Percentiles rank a stretch among this genome's conserved stretches.
phyloP scores from a whole-genome alignment of 1,140 invertebrate genomes.

The Drosophila hydei region DNA sequence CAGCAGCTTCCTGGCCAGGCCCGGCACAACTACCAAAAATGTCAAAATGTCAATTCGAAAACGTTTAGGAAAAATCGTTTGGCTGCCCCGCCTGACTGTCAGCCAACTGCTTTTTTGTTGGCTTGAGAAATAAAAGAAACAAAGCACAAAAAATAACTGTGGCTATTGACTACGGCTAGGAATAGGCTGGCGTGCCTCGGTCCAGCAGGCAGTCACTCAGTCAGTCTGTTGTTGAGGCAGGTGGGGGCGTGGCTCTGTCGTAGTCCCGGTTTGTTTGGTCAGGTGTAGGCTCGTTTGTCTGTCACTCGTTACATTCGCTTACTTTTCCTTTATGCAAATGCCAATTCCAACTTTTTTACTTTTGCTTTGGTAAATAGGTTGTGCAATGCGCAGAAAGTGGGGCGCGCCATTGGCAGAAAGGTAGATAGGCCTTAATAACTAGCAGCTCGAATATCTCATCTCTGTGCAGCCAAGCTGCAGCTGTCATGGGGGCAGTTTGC shows the following conservation, averaged over 20 bases:
- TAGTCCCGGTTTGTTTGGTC: slow-evolving; percentile 57
- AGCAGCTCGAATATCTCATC: slow-evolving; percentile 13
- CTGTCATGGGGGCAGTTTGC: slow-evolving; percentile 19
- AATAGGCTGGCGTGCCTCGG: slow-evolving; percentile 14
- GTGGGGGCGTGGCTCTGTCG: slow-evolving; percentile 16
- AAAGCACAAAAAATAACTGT: slow-evolving; percentile 43
- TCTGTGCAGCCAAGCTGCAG: slow-evolving; percentile 9
- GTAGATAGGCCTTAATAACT: slow-evolving; percentile 19
- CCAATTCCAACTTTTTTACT: slow-evolving; percentile 23
- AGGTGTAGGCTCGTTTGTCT: slow-evolving; percentile 77
- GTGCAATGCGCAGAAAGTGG: slow-evolving; percentile 46
- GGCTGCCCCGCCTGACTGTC: slow-evolving; percentile 10
- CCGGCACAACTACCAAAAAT: slow-evolving; percentile 56
- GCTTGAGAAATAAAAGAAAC: slow-evolving; percentile 22
- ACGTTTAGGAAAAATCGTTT: slow-evolving; percentile 67
- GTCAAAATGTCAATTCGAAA: slow-evolving; percentile 80
- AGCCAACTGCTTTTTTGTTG: slow-evolving; percentile 59
- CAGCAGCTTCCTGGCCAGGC: slow-evolving; percentile 58
- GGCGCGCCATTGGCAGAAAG: slow-evolving; percentile 20
- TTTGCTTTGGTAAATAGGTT: slow-evolving; percentile 23
- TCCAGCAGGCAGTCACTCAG: slow-evolving; percentile 14
- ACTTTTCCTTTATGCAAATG: slow-evolving; percentile 79
- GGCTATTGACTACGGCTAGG: slow-evolving; percentile 48
- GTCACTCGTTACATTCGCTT: slow-evolving; percentile 68
- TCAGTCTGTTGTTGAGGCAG: slow-evolving; percentile 10